Evolutionary conservation across 2,113 vertebrate species (phyloP), one percentile per base, ranked within the genome.

Genomic region (Ceyx margarethae): DNA sequence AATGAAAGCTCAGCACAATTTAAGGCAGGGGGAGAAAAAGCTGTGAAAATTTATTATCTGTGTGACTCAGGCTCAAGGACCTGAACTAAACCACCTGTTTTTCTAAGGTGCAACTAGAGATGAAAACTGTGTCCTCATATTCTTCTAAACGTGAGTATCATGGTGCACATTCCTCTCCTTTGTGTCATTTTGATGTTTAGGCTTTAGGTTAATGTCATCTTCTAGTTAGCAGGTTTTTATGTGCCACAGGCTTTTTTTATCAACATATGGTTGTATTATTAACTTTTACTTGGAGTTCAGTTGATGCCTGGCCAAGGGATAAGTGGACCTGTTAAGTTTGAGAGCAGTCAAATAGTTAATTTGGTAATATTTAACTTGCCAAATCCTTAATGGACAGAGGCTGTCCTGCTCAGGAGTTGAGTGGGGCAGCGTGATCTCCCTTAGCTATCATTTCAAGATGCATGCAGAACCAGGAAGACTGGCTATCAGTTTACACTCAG

Each of bases 381-480:
- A 57, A 25, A 79, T 25, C 33, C 29, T 62, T 64, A 42, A 45
- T 40, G 61, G 23, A 19, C 50, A 56, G 78, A 67, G 54, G 18
- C 50, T 67, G 67, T 20, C 7, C 0, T 15, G 28, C 48, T 94
- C 40, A 53, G 84, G 61, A 89, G 53, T 42, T 37, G 42, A 76
- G 48, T 2, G 6, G 60, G 67, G 46, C 4, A 8, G 46, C 0
- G 0, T 13, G 74, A 66, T 86, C 22, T 92, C 78, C 81, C 73
- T 64, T 31, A 85, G 60, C 60, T 85, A 28, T 72, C 60, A 45
- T 45, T 89, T 89, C 60, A 72, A 68, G 64, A 82, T 80, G 56
- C 56, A 68, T 92, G 81, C 40, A 75, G 85, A 94, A 87, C 28
- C n/a, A 77, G 89, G 87, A 89, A 87, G 33, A 46, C 60, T 29